These are phyloP conservation scores for Conger conger DNA, from an alignment of 2,113 vertebrate species.

Conservation along the genomic window DNA sequence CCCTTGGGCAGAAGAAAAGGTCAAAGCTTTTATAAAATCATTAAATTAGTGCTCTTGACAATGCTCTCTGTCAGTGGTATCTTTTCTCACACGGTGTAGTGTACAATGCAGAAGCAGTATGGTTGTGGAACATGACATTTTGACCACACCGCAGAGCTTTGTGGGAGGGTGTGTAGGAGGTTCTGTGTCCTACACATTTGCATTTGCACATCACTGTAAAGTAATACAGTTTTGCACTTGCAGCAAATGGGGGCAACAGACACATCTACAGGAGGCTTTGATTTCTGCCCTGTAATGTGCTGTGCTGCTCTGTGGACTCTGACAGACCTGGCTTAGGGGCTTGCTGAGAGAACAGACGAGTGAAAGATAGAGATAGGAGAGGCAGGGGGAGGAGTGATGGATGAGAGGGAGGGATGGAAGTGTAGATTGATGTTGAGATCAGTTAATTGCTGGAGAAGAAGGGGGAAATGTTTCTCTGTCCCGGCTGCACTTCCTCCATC, in stretches of 20 bases:
- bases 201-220: neutral
- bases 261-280: neutral
- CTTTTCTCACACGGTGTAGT: neutral
- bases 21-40: neutral
- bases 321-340: neutral
- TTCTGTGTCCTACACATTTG: neutral
- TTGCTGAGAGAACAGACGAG: neutral
- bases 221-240: neutral
- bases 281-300: neutral
- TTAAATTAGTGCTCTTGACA: neutral
- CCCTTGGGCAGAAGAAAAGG: neutral
- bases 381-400: neutral
- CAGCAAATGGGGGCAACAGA: neutral
- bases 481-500: neutral
- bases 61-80: neutral
- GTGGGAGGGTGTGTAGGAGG: neutral
- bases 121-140: neutral
- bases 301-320: neutral
- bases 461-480: neutral
- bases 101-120: neutral
- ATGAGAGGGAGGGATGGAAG: neutral
- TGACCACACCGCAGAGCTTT: neutral
- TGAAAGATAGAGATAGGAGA: neutral
- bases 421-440: neutral
- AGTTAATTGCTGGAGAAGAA: neutral